phyloP scores from a whole-genome alignment of 2,888 invertebrate genomes.

The Bhutanitis thaidina region DNA sequence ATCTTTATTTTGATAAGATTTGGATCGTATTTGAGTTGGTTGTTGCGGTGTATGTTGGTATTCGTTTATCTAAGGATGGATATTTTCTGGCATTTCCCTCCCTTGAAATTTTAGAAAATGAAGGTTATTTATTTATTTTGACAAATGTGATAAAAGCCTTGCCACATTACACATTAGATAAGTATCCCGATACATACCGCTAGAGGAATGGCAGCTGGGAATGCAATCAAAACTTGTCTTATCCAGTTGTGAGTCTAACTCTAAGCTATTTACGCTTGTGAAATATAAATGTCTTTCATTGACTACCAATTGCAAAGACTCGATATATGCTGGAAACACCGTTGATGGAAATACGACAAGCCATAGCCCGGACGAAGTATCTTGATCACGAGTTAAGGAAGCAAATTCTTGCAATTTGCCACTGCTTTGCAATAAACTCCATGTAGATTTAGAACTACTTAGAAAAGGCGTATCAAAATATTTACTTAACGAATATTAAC shows the following conservation, averaged over 20 bases:
- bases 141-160: no score
- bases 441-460: not conserved
- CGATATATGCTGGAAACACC: not conserved
- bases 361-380: not conserved
- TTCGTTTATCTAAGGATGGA: no score
- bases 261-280: not conserved
- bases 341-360: not conserved
- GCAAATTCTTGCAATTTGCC: not conserved
- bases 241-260: not conserved
- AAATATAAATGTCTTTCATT: not conserved
- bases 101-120: no score
- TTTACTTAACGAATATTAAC: no score
- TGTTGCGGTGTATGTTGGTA: no score
- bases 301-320: not conserved
- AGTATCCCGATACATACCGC: not conserved
- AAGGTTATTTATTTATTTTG: no score
- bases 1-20: no score
- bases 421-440: not conserved
- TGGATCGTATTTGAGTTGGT: no score
- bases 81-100: no score
- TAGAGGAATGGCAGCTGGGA: not conserved
- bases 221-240: not conserved
- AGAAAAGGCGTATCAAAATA: not conserved
- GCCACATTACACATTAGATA: not conserved
- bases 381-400: not conserved